A percentile compares a stretch with the other conserved stretches of the same genome.
Conservation (phyloP, 1,140 invertebrate species). For the Teleopsis dalmanni region DNA sequence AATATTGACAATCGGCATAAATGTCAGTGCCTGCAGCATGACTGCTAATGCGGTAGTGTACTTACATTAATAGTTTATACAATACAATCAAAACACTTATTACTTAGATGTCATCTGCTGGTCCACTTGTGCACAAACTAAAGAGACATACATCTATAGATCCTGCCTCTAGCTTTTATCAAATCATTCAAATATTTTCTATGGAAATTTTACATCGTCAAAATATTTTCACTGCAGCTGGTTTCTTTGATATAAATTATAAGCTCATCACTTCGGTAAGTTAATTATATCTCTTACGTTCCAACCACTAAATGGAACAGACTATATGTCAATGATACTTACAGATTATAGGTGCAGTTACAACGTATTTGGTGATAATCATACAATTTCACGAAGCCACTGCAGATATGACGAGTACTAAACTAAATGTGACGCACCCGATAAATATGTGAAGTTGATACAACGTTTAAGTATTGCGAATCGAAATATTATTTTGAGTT, state of each 20-base stretch:
- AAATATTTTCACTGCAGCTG: conserved; percentile 14
- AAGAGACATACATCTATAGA: too few relatives aligned
- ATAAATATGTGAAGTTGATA: too few relatives aligned
- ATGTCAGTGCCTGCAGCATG: conserved; percentile 11
- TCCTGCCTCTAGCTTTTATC: background rate
- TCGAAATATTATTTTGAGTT: too few relatives aligned
- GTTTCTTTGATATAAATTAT: conserved; percentile 17
- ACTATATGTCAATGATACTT: background rate
- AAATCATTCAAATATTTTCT: conserved; percentile 15
- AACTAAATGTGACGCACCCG: too few relatives aligned
- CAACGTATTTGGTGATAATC: conserved; percentile 17
- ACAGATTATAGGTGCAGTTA: conserved; percentile 17
- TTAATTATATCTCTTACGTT: too few relatives aligned
- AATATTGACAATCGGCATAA: conserved; percentile 9
- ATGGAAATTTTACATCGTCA: conserved; percentile 15
- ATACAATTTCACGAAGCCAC: conserved; percentile 15
- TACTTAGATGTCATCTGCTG: conserved; percentile 13
- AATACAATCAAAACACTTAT: background rate
- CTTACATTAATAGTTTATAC: background rate
- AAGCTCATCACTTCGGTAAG: conserved; percentile 17
- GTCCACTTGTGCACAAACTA: conserved; percentile 13
- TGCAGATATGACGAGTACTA: too few relatives aligned
- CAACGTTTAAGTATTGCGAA: too few relatives aligned
- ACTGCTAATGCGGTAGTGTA: conserved; percentile 11
- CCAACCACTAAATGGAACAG: too few relatives aligned